phyloP scores from a whole-genome alignment of 2,888 invertebrate species.

The Drosophila longiperda region DNA sequence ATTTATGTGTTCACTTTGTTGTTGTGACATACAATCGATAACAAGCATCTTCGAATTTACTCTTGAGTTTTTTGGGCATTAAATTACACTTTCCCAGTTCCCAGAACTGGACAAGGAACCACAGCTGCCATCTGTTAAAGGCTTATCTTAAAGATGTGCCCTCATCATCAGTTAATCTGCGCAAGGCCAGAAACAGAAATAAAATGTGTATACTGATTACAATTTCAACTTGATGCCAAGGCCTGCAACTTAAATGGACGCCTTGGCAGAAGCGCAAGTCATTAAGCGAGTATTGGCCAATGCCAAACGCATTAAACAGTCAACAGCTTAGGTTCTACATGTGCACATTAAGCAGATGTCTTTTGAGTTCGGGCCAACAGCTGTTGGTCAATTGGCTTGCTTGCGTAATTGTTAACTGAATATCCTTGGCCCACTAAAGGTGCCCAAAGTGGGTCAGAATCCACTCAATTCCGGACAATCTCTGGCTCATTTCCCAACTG shows the following conservation, averaged over 20 bases:
- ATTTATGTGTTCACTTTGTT: conserved; percentile 46
- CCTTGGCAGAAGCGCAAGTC: conserved; percentile 17
- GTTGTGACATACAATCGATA: conserved; percentile 67
- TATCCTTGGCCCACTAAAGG: conserved; percentile 22
- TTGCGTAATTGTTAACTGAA: background rate
- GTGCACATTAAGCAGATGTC: background rate
- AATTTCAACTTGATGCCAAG: conserved; percentile 39
- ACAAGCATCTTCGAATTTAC: conserved; percentile 55
- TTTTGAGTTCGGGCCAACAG: conserved; percentile 11
- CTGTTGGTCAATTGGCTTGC: conserved; percentile 12
- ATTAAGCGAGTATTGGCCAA: conserved; percentile 9
- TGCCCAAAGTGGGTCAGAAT: conserved; percentile 33
- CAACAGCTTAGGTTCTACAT: conserved; percentile 13
- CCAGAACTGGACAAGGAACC: conserved; percentile 35
- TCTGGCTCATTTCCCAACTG: conserved; percentile 25
- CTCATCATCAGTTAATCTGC: conserved; percentile 26
- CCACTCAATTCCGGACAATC: background rate
- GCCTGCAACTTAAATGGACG: conserved; percentile 1
- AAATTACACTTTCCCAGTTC: conserved; percentile 37
- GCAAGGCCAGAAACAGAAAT: conserved; percentile 15
- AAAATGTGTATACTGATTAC: conserved; percentile 35
- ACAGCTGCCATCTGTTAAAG: conserved; percentile 12
- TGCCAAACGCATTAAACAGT: conserved; percentile 26
- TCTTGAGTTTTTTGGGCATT: conserved; percentile 30
- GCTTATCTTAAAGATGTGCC: conserved; percentile 25